Evolutionary conservation across 1,140 invertebrate genomes (phyloP).

Genomic region (Phymorhynchus buccinoides): DNA sequence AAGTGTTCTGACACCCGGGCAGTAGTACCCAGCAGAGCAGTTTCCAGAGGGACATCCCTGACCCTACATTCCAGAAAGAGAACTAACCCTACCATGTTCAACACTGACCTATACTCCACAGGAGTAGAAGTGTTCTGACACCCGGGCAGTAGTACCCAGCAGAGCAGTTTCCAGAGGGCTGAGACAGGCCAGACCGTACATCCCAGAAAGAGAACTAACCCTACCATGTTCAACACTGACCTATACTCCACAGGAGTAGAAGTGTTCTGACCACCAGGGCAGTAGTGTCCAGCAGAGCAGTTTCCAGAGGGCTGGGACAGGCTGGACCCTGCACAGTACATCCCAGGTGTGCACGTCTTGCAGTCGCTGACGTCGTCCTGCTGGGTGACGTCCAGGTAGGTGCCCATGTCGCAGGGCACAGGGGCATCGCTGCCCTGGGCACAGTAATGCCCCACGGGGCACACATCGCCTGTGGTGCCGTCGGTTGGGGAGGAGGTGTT

Average conservation of each 20-base stretch:
- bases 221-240: constrained; percentile 44
- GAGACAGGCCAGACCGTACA: constrained; percentile 53
- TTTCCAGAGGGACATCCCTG: constrained; percentile 57
- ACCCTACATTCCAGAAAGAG: constrained; percentile 45
- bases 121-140: constrained; percentile 65
- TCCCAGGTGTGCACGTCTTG: constrained; percentile 61
- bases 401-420: constrained; percentile 52
- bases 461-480: constrained; percentile 58
- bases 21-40: constrained; percentile 66
- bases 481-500: constrained; percentile 58
- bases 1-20: constrained; percentile 63
- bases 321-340: constrained; percentile 64
- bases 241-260: constrained; percentile 64
- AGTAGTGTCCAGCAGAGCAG: constrained; percentile 68
- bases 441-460: constrained; percentile 66
- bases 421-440: constrained; percentile 48
- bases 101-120: constrained; percentile 60
- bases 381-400: constrained; percentile 60
- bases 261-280: constrained; percentile 65
- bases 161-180: constrained; percentile 59
- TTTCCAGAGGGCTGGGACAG: constrained; percentile 54
- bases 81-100: neutral
- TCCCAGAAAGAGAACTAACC: constrained; percentile 14
- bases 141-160: constrained; percentile 68
- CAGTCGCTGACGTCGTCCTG: constrained; percentile 62